Evolutionary conservation across 2,888 invertebrate genomes (phyloP).

Genomic region (Therioaphis trifolii): DNA sequence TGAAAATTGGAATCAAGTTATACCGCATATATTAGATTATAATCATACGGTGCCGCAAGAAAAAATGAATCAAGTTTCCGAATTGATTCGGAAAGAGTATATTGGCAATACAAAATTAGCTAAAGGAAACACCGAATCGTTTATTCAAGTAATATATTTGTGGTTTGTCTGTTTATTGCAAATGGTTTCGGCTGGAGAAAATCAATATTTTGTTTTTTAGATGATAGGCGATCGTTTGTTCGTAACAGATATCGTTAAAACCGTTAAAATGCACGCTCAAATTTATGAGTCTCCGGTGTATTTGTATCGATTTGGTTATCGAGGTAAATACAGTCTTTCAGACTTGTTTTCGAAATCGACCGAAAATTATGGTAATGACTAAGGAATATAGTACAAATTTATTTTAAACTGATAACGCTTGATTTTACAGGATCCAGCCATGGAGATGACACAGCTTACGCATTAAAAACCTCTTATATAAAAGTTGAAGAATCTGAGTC

Average conservation of each 20-base stretch:
- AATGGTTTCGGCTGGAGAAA: too few relatives aligned
- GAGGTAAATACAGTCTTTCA: slow-evolving; percentile 65
- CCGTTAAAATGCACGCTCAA: slow-evolving; percentile 66
- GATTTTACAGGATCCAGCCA: slow-evolving; percentile 66
- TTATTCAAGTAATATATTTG: slow-evolving; percentile 61
- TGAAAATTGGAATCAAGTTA: slow-evolving; percentile 65
- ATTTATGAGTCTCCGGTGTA: slow-evolving; percentile 65
- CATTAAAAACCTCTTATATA: slow-evolving; percentile 67
- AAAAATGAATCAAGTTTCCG: slow-evolving; percentile 62
- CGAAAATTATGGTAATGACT: slow-evolving; percentile 72
- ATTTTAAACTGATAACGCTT: too few relatives aligned
- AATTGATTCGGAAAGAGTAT: slow-evolving; percentile 65
- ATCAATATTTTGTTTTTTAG: too few relatives aligned
- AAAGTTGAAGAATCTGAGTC: slow-evolving; percentile 69
- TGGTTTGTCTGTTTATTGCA: too few relatives aligned
- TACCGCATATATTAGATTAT: slow-evolving; percentile 66
- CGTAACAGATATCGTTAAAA: slow-evolving; percentile 65
- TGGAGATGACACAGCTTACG: slow-evolving; percentile 66
- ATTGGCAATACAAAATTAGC: slow-evolving; percentile 69
- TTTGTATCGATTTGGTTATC: slow-evolving; percentile 66
- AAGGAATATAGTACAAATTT: too few relatives aligned
- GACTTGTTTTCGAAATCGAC: slow-evolving; percentile 70
- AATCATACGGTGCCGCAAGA: slow-evolving; percentile 65
- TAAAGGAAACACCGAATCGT: slow-evolving; percentile 69
- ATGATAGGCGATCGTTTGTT: slow-evolving; percentile 67